Evolutionary conservation across 1,140 invertebrate genomes (phyloP).

Genomic region (Metopolophium dirhodum): DNA sequence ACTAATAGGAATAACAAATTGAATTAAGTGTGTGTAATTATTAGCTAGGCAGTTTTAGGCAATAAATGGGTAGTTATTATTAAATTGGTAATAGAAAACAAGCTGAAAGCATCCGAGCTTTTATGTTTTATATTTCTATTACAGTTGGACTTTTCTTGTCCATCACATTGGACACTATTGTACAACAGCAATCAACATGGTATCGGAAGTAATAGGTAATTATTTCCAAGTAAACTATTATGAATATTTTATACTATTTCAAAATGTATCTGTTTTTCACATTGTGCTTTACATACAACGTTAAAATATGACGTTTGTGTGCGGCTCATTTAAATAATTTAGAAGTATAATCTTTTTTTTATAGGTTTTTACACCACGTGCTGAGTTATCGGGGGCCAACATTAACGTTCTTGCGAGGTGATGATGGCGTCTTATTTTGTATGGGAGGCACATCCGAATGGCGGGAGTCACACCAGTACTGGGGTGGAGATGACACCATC

Average conservation of each 20-base stretch:
- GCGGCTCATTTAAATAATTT: background rate
- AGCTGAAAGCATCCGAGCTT: slow-evolving; percentile 54
- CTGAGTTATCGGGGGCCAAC: slow-evolving; percentile 84
- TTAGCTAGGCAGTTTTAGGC: background rate
- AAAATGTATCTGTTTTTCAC: background rate
- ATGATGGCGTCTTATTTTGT: slow-evolving; percentile 76
- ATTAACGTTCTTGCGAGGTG: slow-evolving; percentile 75
- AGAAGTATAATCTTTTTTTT: background rate
- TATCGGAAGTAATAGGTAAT: slow-evolving; percentile 78
- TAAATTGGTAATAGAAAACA: slow-evolving; percentile 54
- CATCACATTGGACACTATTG: slow-evolving; percentile 82
- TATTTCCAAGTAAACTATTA: slow-evolving; percentile 38
- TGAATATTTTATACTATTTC: background rate
- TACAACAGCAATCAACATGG: slow-evolving; percentile 86
- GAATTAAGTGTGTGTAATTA: background rate
- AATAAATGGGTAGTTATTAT: slow-evolving; percentile 20
- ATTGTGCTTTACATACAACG: background rate
- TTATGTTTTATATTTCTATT: slow-evolving; percentile 58
- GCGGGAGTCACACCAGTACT: slow-evolving; percentile 84
- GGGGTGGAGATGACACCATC: slow-evolving; percentile 78
- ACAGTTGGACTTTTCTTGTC: slow-evolving; percentile 65
- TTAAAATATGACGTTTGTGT: background rate
- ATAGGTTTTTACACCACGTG: slow-evolving; percentile 81
- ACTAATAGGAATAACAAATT: background rate
- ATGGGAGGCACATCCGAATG: slow-evolving; percentile 81